These are phyloP conservation scores for Lasiurus cinereus DNA, from an alignment of 2,113 vertebrate genomes.

Conservation along the genomic window DNA sequence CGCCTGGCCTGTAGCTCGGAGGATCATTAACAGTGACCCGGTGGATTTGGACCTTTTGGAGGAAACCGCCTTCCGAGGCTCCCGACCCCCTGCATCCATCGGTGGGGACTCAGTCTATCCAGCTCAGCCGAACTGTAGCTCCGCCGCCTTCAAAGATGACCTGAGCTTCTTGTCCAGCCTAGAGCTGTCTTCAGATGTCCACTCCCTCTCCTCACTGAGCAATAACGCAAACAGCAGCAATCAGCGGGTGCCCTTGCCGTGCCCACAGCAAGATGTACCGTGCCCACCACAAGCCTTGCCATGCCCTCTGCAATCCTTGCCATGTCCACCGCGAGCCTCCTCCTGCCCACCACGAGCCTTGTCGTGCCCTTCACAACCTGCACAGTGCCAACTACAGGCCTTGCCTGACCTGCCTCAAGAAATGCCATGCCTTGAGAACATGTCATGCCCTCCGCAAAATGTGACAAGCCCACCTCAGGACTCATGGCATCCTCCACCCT, in stretches of 20 bases:
- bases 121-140: conserved; percentile 70
- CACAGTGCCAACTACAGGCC: neutral
- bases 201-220: conserved; percentile 75
- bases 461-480: conserved; percentile 24
- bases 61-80: neutral
- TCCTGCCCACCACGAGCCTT: conserved; percentile 23
- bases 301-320: conserved; percentile 46
- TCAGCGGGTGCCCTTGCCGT: conserved; percentile 36
- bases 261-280: conserved; percentile 68
- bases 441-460: neutral
- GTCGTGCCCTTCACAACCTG: conserved; percentile 28
- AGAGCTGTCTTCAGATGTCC: conserved; percentile 64
- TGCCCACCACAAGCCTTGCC: conserved; percentile 49
- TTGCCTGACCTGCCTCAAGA: conserved; percentile 20
- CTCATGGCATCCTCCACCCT: neutral
- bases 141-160: conserved; percentile 78
- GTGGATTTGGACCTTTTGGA: conserved; percentile 51
- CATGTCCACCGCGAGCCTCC: conserved; percentile 8
- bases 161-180: conserved; percentile 80
- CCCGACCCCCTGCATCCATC: conserved; percentile 39
- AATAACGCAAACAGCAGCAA: conserved; percentile 72
- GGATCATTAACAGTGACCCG: neutral
- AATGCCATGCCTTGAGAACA: conserved; percentile 49
- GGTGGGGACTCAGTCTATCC: conserved; percentile 61
- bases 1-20: neutral